Conservation (phyloP, 2,888 invertebrate genomes). For the Nomada ruficornis region DNA sequence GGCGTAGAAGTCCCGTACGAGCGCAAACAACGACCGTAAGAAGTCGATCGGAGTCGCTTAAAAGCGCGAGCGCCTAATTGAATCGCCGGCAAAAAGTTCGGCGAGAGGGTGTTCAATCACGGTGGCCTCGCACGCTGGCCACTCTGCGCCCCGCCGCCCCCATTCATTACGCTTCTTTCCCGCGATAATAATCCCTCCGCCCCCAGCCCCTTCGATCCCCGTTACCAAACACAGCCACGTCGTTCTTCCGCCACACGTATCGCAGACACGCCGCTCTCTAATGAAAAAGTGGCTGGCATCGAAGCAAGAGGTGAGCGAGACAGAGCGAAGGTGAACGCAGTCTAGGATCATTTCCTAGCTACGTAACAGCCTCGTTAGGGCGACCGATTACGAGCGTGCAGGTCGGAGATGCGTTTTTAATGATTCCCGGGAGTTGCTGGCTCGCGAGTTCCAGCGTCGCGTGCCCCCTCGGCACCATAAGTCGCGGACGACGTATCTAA, state of each 20-base stretch:
- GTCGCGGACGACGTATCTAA: slow-evolving; percentile 52
- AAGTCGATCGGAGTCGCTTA: slow-evolving; percentile 22
- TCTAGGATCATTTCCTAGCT: not conserved
- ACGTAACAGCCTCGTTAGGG: slow-evolving; percentile 58
- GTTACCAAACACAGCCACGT: slow-evolving; percentile 7
- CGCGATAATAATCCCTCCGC: slow-evolving; percentile 20
- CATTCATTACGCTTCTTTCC: slow-evolving; percentile 27
- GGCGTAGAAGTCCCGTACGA: not conserved
- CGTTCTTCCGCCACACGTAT: not conserved
- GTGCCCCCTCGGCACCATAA: slow-evolving; percentile 51
- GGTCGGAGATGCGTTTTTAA: slow-evolving; percentile 75
- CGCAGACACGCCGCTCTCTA: not conserved
- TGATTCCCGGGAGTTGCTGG: slow-evolving; percentile 71
- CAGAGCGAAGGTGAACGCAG: not conserved
- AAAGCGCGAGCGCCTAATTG: slow-evolving; percentile 24
- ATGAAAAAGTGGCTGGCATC: not conserved
- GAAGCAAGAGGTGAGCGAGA: not conserved
- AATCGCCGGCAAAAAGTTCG: slow-evolving; percentile 13
- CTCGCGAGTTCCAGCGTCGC: slow-evolving; percentile 58
- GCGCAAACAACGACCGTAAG: not conserved
- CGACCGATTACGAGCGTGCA: slow-evolving; percentile 59
- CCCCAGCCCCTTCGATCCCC: not conserved
- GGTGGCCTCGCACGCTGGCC: not conserved
- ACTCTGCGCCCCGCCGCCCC: not conserved
- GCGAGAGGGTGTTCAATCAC: slow-evolving; percentile 28